A percentile compares a stretch with the other conserved stretches of the same genome.
phyloP scores from a whole-genome alignment of 2,888 invertebrate genomes.

The Diloba caeruleocephala region DNA sequence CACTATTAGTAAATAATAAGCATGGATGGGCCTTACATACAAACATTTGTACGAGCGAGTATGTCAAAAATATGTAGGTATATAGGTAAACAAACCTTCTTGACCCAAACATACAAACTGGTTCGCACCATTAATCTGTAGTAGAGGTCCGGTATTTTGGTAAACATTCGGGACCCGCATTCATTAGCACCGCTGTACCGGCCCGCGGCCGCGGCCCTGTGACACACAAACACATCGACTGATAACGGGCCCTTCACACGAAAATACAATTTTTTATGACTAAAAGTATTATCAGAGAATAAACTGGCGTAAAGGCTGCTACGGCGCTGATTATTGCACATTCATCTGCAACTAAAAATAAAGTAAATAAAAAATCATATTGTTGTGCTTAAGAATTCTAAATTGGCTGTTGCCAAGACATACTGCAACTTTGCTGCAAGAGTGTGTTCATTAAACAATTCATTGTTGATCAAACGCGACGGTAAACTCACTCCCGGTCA shows the following conservation, averaged over 20 bases:
- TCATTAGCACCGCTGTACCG: constrained; percentile 52
- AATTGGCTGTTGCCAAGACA: no score
- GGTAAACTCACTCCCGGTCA: no score
- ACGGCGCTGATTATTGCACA: neutral
- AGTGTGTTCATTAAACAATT: no score
- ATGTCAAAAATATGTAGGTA: neutral
- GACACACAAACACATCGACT: constrained; percentile 61
- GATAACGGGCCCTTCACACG: constrained; percentile 49
- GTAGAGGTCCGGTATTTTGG: constrained; percentile 31
- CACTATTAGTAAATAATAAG: no score
- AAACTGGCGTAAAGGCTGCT: neutral
- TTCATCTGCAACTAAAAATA: neutral
- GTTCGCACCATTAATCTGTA: constrained; percentile 30
- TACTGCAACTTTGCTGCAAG: no score
- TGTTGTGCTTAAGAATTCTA: no score
- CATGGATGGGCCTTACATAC: no score
- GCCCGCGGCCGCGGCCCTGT: constrained; percentile 58
- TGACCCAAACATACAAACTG: constrained; percentile 37
- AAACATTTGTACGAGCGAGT: no score
- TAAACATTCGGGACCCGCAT: constrained; percentile 42
- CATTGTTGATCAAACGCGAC: no score
- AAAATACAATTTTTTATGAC: constrained; percentile 14
- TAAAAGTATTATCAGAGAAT: neutral
- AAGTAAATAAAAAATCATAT: no score
- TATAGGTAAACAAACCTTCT: constrained; percentile 8